Conservation (phyloP, 2,888 invertebrate genomes). For the Microplitis manilae region DNA sequence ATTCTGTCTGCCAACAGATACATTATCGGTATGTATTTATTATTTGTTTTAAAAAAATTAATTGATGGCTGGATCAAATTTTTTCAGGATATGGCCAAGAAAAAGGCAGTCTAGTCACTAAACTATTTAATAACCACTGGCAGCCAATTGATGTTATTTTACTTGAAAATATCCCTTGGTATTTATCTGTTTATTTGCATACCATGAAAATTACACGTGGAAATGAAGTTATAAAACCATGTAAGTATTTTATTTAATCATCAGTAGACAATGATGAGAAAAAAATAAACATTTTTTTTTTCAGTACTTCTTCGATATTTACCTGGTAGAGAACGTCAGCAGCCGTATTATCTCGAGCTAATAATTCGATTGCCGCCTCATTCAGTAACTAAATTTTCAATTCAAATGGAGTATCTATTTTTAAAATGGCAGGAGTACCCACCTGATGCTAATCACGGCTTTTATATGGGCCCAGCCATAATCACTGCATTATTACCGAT, state of each 20-base stretch:
- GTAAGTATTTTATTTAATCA: slow-evolving; percentile 61
- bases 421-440: slow-evolving; percentile 99
- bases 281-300: slow-evolving; percentile 44
- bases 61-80: neutral
- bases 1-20: slow-evolving; percentile 84
- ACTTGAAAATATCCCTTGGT: slow-evolving; percentile 94
- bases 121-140: slow-evolving; percentile 87
- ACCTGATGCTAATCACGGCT: slow-evolving; percentile 99
- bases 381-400: slow-evolving; percentile 85
- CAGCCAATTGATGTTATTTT: slow-evolving; percentile 83
- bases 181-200: slow-evolving; percentile 90
- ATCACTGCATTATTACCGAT: slow-evolving; percentile 85
- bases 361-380: slow-evolving; percentile 85
- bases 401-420: slow-evolving; percentile 96
- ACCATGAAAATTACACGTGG: slow-evolving; percentile 81
- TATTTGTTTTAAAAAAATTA: slow-evolving; percentile 8
- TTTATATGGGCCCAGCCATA: slow-evolving; percentile 92
- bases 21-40: slow-evolving; percentile 73
- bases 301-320: slow-evolving; percentile 72
- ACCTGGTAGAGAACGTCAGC: slow-evolving; percentile 88
- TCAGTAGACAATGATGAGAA: neutral
- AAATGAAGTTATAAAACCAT: slow-evolving; percentile 76
- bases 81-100: slow-evolving; percentile 89
- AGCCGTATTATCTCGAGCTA: slow-evolving; percentile 91
- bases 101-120: slow-evolving; percentile 89